Percentiles rank a stretch among this genome's conserved stretches.
Evolutionary conservation across 2,797 vertebrate species (phyloP).

Genomic region (Pseudochromis fuscus): DNA sequence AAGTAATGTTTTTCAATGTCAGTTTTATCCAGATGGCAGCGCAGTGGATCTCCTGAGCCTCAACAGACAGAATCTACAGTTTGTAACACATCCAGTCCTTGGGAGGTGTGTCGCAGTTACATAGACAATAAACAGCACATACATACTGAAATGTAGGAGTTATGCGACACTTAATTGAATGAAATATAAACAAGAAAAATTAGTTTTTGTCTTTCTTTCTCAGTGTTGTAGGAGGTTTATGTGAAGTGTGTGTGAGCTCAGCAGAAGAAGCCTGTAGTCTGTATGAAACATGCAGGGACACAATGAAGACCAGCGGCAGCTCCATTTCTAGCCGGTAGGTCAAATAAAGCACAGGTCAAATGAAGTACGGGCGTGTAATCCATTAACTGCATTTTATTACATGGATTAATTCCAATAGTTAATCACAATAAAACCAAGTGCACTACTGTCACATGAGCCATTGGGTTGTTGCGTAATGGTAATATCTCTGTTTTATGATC

Average conservation of each 20-base stretch:
- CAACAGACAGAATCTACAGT: slow-evolving; percentile 63
- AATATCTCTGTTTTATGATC: not conserved
- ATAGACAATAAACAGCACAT: not conserved
- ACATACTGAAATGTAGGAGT: not conserved
- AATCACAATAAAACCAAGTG: slow-evolving; percentile 8
- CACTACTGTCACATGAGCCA: not conserved
- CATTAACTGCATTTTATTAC: slow-evolving; percentile 34
- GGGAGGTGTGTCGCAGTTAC: slow-evolving; percentile 82
- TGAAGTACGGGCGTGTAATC: slow-evolving; percentile 10
- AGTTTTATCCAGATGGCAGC: slow-evolving; percentile 85
- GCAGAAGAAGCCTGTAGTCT: slow-evolving; percentile 80
- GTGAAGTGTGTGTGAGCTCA: slow-evolving; percentile 80
- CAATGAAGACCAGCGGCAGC: slow-evolving; percentile 50
- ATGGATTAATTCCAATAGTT: slow-evolving; percentile 25
- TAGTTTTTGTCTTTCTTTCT: slow-evolving; percentile 22
- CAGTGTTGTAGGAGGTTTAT: slow-evolving; percentile 84
- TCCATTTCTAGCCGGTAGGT: slow-evolving; percentile 50
- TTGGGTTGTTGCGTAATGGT: slow-evolving; percentile 1
- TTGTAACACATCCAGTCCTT: slow-evolving; percentile 80
- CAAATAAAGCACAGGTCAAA: slow-evolving; percentile 25
- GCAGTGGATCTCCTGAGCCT: slow-evolving; percentile 84
- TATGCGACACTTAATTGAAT: not conserved
- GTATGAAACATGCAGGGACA: slow-evolving; percentile 78
- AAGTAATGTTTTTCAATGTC: slow-evolving; percentile 31
- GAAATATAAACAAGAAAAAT: not conserved